phyloP scores from a whole-genome alignment of 2,888 invertebrate genomes.

The Cenopis cana region DNA sequence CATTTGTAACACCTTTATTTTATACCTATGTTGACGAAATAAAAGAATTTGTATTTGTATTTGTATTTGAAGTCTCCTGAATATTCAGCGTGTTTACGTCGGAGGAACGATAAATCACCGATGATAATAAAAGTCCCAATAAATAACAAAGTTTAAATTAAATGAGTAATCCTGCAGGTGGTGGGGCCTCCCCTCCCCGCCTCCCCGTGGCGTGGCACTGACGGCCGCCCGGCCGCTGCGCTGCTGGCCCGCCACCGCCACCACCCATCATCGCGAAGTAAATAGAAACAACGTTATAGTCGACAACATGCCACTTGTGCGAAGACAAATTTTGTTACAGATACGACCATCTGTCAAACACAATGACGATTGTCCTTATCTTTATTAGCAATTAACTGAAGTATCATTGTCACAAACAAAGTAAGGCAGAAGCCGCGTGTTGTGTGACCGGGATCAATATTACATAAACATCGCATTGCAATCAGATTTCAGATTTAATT shows the following conservation, averaged over 20 bases:
- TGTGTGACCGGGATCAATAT: not conserved
- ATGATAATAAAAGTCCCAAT: slow-evolving; percentile 41
- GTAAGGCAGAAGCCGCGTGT: not conserved
- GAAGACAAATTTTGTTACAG: not conserved
- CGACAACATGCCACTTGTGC: not conserved
- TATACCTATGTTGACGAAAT: too few species aligned
- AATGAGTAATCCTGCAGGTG: slow-evolving; percentile 26
- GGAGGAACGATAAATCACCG: slow-evolving; percentile 35
- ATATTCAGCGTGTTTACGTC: slow-evolving; percentile 19
- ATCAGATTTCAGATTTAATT: not conserved
- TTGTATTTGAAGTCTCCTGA: too few species aligned
- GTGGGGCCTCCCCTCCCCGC: not conserved
- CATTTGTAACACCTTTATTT: too few species aligned
- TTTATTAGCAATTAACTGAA: not conserved
- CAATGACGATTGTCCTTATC: not conserved
- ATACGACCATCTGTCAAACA: not conserved
- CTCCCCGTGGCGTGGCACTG: not conserved
- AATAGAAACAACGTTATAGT: not conserved
- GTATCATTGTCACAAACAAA: not conserved
- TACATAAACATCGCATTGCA: not conserved
- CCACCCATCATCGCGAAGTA: not conserved
- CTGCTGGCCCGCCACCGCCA: not conserved
- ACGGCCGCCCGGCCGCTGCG: not conserved
- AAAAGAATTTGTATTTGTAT: too few species aligned
- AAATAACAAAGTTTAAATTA: slow-evolving; percentile 40